Base-by-base conservation (phyloP, 2,797 vertebrate species). In the Clarias platycephalus region DNA sequence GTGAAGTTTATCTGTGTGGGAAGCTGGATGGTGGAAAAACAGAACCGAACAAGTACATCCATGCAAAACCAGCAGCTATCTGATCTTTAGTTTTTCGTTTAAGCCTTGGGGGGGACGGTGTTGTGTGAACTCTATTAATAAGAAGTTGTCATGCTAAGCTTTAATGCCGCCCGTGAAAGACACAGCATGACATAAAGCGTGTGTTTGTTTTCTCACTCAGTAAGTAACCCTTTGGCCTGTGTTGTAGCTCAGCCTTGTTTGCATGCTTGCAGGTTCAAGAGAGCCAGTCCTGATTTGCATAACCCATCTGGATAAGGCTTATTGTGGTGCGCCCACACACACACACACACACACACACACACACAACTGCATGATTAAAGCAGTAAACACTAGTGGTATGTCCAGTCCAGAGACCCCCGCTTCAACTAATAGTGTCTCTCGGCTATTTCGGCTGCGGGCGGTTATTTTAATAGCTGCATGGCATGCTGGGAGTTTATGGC, bases 401-500 rank as follows among this genome's bases (percentile, higher is more conserved):
- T 28, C 34, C n/a, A 22, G 31, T 64, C 60, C 85, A 70, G 76
- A 55, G 89, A 90, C 92, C 83, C 67, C 85, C 84, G 83, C 86
- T 85, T 71, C 15, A 28, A 86, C 66, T 78, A 85, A 85, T 80
- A 67, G 1, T 82, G 82, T 87, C 83, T 60, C 70, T 76, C 82
- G 85, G 87, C 89, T 89, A 84, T 85, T 90, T 87, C 86, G 66
- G 82, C 87, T 13, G 68, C 79, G 88, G 28, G 62, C 8, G 79
- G 85, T 91, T 93, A 93, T 94, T 92, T 93, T 83, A 80, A 90
- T 89, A 74, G 12, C 79, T 44, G 87, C 67, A 67, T 55, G 82
- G 84, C 86, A 87, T 80, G 49, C 57, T 85, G 87, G 90, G 89
- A 70, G 18, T 24, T 82, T 60, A 20, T 64, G 34, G 77, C 66